A percentile compares a stretch with the other conserved stretches of the same genome.
Evolutionary conservation across 2,888 invertebrate genomes (phyloP).

Genomic region (Anodontia alba): DNA sequence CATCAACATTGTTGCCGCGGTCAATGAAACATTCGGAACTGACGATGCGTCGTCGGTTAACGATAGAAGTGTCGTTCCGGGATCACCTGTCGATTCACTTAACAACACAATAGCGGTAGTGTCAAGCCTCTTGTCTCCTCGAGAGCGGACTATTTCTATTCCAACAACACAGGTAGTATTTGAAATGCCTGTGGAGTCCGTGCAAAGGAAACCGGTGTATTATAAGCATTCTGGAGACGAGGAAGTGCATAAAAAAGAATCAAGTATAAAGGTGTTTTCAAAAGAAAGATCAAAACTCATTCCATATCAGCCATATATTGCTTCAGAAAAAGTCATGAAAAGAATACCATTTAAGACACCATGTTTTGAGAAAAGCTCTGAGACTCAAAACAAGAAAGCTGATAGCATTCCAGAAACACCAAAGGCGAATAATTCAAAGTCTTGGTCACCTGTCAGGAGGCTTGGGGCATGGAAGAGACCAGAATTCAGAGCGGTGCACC

Average conservation of each 20-base stretch:
- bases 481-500: slow-evolving; percentile 43
- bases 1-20: slow-evolving; percentile 76
- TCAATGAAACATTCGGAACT: slow-evolving; percentile 54
- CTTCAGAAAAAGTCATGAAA: slow-evolving; percentile 20
- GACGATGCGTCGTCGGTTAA: neutral
- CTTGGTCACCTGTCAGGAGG: slow-evolving; percentile 30
- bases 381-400: neutral
- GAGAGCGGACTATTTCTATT: slow-evolving; percentile 62
- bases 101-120: slow-evolving; percentile 51
- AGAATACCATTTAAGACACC: slow-evolving; percentile 25
- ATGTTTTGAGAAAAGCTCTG: neutral
- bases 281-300: slow-evolving; percentile 14
- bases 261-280: slow-evolving; percentile 12
- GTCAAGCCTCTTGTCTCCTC: slow-evolving; percentile 56
- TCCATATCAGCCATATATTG: neutral
- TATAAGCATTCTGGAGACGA: slow-evolving; percentile 65
- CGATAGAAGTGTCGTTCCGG: slow-evolving; percentile 14
- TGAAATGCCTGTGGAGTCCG: slow-evolving; percentile 54
- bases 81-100: slow-evolving; percentile 30
- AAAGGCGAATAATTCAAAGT: neutral
- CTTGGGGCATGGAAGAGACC: slow-evolving; percentile 41
- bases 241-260: slow-evolving; percentile 32
- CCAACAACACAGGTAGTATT: slow-evolving; percentile 58
- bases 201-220: slow-evolving; percentile 65
- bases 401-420: neutral